Base-by-base conservation (phyloP, 1,140 invertebrate species). In the Bombus consobrinus region DNA sequence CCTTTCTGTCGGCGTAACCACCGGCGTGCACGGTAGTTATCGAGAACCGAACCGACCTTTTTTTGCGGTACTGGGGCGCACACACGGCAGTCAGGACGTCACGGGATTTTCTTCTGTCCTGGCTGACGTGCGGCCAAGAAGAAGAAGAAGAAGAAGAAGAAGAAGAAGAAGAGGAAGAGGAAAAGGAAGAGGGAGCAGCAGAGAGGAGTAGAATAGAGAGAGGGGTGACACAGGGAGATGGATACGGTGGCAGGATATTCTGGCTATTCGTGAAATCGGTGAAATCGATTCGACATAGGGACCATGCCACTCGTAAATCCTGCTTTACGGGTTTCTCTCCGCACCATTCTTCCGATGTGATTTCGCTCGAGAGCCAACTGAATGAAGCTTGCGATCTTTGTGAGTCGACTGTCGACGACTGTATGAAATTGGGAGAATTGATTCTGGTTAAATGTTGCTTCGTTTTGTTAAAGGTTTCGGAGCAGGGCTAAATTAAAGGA, bases 21-120 rank as follows among this genome's bases (percentile, higher is more conserved):
- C 53, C 83, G 86, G 87, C 64, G 83, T 81, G 88, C 89, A 88
- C 87, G 89, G 89, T 91, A 90, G 89, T 91, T 91, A 91, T 90
- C 89, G 84, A 88, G 89, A 83, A 88, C 89, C 81, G 74, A 90
- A 88, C 87, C 87, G 78, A 78, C 74, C 87, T 90, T 91, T 91
- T 87, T 90, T 90, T 88, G 89, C 89, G 77, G 37, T 10, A 32
- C 41, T 8, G 68, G 47, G 41, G 59, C 73, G 79, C 71, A 80
- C 79, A 78, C 83, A 88, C 86, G 39, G 79, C 74, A 89, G 79
- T 47, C 78, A 41, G 87, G 53, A 87, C 87, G 79, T 89, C 85
- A 78, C 81, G 81, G 74, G 83, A 86, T 88, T 87, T 88, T 90
- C 89, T 91, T 88, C 87, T 79, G 64, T 88, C 83, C 79, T 57